Evolutionary conservation across 2,113 vertebrate genomes (phyloP).

Genomic region (Grammatotria lemairii): DNA sequence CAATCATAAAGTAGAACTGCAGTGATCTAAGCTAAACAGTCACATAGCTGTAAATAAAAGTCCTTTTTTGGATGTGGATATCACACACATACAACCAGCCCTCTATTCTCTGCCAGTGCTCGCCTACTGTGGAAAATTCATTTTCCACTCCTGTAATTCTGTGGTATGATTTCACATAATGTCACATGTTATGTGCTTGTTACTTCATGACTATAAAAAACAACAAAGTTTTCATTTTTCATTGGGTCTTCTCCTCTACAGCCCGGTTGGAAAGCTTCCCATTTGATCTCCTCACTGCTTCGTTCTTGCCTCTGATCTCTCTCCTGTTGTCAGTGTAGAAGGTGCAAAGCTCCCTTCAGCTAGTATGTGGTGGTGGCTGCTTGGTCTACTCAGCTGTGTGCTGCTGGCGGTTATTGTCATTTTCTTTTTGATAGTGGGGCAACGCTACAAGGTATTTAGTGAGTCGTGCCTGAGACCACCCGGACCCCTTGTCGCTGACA

Average conservation of each 20-base stretch:
- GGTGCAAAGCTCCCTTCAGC: background rate
- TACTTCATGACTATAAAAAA: background rate
- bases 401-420: background rate
- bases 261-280: background rate
- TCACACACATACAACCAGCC: background rate
- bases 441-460: conserved; percentile 54
- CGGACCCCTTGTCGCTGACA: conserved; percentile 49
- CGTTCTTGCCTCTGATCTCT: background rate
- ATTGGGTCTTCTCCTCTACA: background rate
- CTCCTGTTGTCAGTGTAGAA: background rate
- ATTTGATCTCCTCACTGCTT: background rate
- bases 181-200: background rate
- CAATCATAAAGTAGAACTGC: background rate
- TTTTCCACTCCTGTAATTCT: background rate
- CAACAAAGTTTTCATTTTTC: background rate
- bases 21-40: background rate
- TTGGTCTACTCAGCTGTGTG: background rate
- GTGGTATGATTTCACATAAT: background rate
- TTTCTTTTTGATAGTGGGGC: background rate
- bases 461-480: conserved; percentile 51
- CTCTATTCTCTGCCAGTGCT: conserved; percentile 10
- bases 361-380: conserved; percentile 49
- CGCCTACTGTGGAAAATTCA: conserved; percentile 11
- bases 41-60: background rate
- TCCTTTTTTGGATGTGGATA: background rate